Conservation (phyloP, 2,113 vertebrate species). For the Halichoeres trimaculatus region DNA sequence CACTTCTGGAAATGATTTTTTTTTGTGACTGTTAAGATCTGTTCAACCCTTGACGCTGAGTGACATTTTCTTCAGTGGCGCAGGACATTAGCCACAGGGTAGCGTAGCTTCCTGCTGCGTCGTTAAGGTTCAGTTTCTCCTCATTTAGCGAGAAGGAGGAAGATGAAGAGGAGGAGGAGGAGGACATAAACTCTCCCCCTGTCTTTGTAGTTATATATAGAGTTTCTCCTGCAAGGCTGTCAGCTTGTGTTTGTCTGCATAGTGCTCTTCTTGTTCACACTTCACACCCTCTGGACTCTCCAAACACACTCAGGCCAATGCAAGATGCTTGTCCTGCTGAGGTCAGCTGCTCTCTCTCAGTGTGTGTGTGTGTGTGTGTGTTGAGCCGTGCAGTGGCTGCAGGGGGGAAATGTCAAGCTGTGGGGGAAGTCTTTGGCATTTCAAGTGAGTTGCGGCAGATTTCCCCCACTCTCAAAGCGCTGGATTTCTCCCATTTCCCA, state of each 20-base stretch:
- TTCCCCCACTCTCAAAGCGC: too few species aligned
- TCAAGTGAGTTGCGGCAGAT: not conserved
- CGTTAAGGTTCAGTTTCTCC: slow-evolving; percentile 28
- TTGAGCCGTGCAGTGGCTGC: not conserved
- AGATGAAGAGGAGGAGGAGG: slow-evolving; percentile 13
- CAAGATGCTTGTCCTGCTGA: slow-evolving; percentile 57
- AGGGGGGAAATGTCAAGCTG: slow-evolving; percentile 53
- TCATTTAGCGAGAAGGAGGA: slow-evolving; percentile 1
- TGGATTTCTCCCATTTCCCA: not conserved
- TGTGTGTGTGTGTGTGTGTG: slow-evolving; percentile 10
- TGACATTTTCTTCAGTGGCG: slow-evolving; percentile 18
- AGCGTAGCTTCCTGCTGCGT: not conserved
- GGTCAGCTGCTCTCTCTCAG: slow-evolving; percentile 48
- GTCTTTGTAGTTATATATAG: slow-evolving; percentile 76
- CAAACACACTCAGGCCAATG: slow-evolving; percentile 35
- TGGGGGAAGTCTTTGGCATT: slow-evolving; percentile 46
- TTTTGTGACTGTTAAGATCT: too few species aligned
- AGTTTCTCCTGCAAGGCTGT: slow-evolving; percentile 68
- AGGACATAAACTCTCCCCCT: slow-evolving; percentile 34
- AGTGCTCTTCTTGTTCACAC: slow-evolving; percentile 64
- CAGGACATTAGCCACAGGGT: slow-evolving; percentile 8
- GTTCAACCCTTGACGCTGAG: not conserved
- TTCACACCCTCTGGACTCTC: slow-evolving; percentile 60
- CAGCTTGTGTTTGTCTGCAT: slow-evolving; percentile 70
- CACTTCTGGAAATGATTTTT: too few species aligned